These are phyloP conservation scores for Axea sp. DNA, from an alignment of 2,888 invertebrate species.

Conservation along the genomic window DNA sequence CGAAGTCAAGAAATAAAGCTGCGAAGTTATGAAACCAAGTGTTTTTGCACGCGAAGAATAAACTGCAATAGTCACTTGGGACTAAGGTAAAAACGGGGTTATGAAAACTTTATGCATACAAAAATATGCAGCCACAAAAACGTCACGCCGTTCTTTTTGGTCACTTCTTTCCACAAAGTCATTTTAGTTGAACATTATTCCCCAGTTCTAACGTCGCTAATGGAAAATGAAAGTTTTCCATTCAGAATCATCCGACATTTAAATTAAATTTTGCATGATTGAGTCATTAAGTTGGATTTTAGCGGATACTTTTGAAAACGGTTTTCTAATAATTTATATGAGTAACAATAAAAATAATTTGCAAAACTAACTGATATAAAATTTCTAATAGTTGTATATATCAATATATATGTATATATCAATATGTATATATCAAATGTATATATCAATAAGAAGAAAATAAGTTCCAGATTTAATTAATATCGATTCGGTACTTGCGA, in stretches of 20 bases:
- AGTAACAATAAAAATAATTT: too few species aligned
- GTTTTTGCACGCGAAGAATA: slow-evolving; percentile 1
- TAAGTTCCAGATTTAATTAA: slow-evolving; percentile 1
- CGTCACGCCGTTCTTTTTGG: slow-evolving; percentile 13
- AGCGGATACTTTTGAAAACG: slow-evolving; percentile 5
- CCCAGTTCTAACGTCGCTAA: not conserved
- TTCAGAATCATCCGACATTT: slow-evolving; percentile 2
- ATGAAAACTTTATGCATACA: slow-evolving; percentile 24
- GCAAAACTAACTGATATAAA: not conserved
- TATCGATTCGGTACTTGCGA: slow-evolving; percentile 1
- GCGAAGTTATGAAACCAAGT: slow-evolving; percentile 8
- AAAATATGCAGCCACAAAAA: slow-evolving; percentile 11
- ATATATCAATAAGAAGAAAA: too few species aligned
- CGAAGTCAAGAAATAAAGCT: slow-evolving; percentile 16
- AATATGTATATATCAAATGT: too few species aligned
- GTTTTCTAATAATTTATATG: too few species aligned
- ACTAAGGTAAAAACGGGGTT: not conserved
- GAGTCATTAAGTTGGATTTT: slow-evolving; percentile 14
- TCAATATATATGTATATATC: too few species aligned
- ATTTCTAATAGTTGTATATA: too few species aligned
- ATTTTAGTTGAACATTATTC: not conserved
- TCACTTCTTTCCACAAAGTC: slow-evolving; percentile 1
- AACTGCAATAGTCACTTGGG: not conserved
- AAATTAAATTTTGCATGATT: slow-evolving; percentile 26
- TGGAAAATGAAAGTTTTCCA: slow-evolving; percentile 5